Base-by-base conservation (phyloP, 2,888 invertebrate genomes). In the Piscicola geometra region DNA sequence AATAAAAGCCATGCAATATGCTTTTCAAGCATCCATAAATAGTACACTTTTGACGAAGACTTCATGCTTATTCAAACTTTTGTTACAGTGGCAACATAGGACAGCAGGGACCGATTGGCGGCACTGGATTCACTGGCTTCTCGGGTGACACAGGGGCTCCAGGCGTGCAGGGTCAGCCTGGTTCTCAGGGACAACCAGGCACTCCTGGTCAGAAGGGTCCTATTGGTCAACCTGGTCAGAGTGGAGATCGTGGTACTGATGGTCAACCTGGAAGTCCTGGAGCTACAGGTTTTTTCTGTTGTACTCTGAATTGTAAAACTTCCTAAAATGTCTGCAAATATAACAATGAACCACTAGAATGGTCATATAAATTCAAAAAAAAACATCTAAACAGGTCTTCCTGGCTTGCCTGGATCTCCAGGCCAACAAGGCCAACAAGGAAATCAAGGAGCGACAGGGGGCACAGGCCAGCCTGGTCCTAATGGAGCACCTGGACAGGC, bases 391-490 rank as follows among this genome's bases (percentile, higher is more conserved):
- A 5, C 71, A 21, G 64, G 76, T 1, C 35, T 9, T 30, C 33
- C 72, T 36, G 83, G 83, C 56, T 79, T 79, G 15, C 71, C 80
- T 28, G 82, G 82, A 36, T 28, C 66, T 0, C 67, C 78, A 2
- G 82, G 82, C 79, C 80, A 60, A 28, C 72, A 50, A 67, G 67
- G 67, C 0, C 25, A 52, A 30, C 30, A 12, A 5, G 73, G 73
- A 35, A 21, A n/a, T 1, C 2, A 25, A 35, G 72, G 76, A 30
- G 15, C 32, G 28, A 28, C 36, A 32, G 70, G 76, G 18, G n/a
- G 12, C 25, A 56, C 36, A 0, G 77, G 77, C 30, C 66, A 50
- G 50, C 64, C 71, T 21, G 77, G 77, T 28, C 47, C 41, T 36
- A 3, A 41, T 28, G 67, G 68, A 33, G 32, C 36, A 66, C 25